Percentiles rank a stretch among this genome's conserved stretches.
phyloP scores from a whole-genome alignment of 2,797 vertebrate species.

The Myotis vivesi region DNA sequence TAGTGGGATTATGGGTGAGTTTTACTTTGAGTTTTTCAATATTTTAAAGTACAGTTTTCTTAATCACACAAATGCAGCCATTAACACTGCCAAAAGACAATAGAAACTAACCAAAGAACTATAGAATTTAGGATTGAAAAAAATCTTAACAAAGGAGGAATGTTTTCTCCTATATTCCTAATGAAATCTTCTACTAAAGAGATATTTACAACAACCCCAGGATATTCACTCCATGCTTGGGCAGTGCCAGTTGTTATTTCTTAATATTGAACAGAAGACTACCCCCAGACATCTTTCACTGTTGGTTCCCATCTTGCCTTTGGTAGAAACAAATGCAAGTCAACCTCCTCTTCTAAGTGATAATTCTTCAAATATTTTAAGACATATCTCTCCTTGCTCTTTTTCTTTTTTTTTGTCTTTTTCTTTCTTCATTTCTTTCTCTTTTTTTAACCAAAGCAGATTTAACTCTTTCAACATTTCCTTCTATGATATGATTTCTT shows the following conservation, averaged over 20 bases:
- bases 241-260: neutral
- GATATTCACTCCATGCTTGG: neutral
- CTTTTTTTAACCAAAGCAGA: neutral
- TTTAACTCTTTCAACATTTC: neutral
- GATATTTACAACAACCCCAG: neutral
- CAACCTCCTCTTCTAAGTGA: neutral
- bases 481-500: neutral
- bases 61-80: neutral
- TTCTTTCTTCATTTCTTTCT: neutral
- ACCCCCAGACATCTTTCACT: neutral
- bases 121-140: neutral
- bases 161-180: neutral
- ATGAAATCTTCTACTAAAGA: neutral
- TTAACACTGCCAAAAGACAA: neutral
- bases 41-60: slow-evolving; percentile 1
- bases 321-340: slow-evolving; percentile 12
- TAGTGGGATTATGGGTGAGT: neutral
- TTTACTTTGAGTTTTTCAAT: neutral
- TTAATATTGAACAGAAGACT: neutral
- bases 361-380: slow-evolving; percentile 23
- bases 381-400: neutral
- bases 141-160: neutral
- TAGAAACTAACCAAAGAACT: neutral
- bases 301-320: neutral
- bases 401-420: neutral